Percentiles rank a stretch among this genome's conserved stretches.
These are phyloP conservation scores for Smutsia temminckii DNA, from an alignment of 2,797 vertebrate species.

Conservation along the genomic window DNA sequence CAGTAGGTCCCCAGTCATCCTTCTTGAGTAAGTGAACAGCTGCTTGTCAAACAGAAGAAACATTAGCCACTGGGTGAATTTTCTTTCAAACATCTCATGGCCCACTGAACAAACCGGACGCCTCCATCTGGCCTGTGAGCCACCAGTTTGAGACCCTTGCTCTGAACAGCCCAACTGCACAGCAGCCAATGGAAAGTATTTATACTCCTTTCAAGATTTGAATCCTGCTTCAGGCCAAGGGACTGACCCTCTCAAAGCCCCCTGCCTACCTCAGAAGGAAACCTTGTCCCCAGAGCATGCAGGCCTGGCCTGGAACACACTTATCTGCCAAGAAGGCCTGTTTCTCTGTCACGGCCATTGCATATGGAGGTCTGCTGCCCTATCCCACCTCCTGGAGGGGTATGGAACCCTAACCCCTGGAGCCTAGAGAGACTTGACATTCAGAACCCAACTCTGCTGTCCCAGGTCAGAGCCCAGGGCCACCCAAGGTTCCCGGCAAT, in stretches of 20 bases:
- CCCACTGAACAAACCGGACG: neutral
- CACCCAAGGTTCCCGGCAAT: neutral
- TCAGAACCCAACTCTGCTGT: neutral
- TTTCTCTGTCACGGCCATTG: neutral
- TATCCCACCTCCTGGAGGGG: accelerated
- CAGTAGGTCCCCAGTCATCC: neutral
- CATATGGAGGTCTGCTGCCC: neutral
- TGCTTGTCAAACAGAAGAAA: neutral
- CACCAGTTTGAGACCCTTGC: neutral
- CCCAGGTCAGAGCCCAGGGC: neutral
- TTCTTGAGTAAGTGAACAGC: neutral
- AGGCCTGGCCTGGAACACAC: neutral
- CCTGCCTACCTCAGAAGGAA: neutral
- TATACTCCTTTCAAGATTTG: neutral
- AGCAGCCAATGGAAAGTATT: neutral
- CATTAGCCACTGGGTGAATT: neutral
- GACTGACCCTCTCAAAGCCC: neutral
- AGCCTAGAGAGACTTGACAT: neutral
- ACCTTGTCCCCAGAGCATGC: accelerated
- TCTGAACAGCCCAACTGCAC: neutral
- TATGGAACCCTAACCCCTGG: neutral
- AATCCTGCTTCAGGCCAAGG: neutral
- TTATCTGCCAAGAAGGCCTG: neutral
- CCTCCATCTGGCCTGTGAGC: neutral
- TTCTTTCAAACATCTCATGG: neutral